phyloP scores from a whole-genome alignment of 2,113 vertebrate genomes.

The Pelecanoides urinatrix region DNA sequence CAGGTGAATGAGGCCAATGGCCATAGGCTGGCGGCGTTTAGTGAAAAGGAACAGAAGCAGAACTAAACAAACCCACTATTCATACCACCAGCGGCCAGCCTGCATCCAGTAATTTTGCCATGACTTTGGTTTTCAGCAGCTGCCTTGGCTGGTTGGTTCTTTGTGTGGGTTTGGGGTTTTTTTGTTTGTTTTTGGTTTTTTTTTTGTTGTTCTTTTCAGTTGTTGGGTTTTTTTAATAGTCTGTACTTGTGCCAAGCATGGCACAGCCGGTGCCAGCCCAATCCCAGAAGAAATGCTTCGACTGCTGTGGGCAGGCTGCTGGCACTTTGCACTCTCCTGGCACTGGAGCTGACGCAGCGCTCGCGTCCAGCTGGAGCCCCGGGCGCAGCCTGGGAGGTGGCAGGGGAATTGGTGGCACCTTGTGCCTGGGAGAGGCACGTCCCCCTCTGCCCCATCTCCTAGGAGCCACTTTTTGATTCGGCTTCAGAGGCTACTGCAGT shows the following conservation, averaged over 20 bases:
- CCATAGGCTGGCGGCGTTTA: not conserved
- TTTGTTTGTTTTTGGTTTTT: too few species aligned
- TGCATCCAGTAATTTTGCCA: not conserved
- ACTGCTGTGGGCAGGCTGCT: fast-evolving
- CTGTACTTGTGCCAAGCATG: not conserved
- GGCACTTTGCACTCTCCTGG: not conserved
- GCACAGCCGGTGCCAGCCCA: not conserved
- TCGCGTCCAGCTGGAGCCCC: not conserved
- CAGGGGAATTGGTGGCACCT: not conserved
- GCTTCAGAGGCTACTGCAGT: too few species aligned
- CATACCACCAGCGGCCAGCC: not conserved
- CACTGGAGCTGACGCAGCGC: fast-evolving
- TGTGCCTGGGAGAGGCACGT: too few species aligned
- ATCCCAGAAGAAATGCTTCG: not conserved
- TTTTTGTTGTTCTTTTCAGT: too few species aligned
- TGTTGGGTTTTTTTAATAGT: not conserved
- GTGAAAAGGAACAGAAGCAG: not conserved
- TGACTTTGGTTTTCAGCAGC: not conserved
- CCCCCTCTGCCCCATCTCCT: not conserved
- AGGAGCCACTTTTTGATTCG: not conserved
- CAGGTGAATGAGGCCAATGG: not conserved
- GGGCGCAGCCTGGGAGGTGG: not conserved
- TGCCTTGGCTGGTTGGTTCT: not conserved
- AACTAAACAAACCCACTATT: not conserved
- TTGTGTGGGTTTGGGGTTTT: not conserved